Evolutionary conservation across 2,113 vertebrate species (phyloP).

Genomic region (Elephantulus edwardii): DNA sequence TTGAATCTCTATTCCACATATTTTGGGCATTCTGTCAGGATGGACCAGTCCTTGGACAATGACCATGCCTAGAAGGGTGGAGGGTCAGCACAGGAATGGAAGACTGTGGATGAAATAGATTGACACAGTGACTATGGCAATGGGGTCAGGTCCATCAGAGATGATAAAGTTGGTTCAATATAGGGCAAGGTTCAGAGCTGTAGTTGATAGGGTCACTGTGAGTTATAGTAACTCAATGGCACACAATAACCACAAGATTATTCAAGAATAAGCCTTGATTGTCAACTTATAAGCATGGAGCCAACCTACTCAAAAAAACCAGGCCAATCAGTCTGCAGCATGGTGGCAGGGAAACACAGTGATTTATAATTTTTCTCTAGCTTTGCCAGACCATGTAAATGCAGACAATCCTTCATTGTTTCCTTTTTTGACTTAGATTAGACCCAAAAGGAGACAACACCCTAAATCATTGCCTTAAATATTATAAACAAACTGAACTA

Average conservation of each 20-base stretch:
- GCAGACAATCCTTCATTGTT: conserved; percentile 31
- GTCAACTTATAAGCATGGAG: background rate
- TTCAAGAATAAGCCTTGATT: background rate
- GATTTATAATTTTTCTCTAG: background rate
- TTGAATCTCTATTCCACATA: too few relatives aligned
- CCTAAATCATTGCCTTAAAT: background rate
- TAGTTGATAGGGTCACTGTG: too few relatives aligned
- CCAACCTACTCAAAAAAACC: background rate
- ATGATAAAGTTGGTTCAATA: too few relatives aligned
- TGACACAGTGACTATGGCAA: too few relatives aligned
- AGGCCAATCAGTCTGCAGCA: conserved; percentile 9
- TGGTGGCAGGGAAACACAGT: background rate
- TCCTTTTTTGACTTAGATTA: background rate
- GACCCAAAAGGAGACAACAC: background rate
- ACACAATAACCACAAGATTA: background rate
- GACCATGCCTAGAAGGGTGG: too few relatives aligned
- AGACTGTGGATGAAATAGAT: too few relatives aligned
- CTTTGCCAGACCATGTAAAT: conserved; percentile 31
- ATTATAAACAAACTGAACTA: background rate
- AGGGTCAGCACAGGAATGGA: too few relatives aligned
- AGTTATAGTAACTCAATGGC: background rate
- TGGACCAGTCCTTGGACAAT: too few relatives aligned
- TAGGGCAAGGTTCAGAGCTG: too few relatives aligned
- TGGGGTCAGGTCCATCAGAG: too few relatives aligned
- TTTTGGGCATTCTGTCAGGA: too few relatives aligned